Percentiles rank a stretch among this genome's conserved stretches.
These are phyloP conservation scores for Alviniconcha strummeri DNA, from an alignment of 2,888 invertebrate species.

Conservation along the genomic window DNA sequence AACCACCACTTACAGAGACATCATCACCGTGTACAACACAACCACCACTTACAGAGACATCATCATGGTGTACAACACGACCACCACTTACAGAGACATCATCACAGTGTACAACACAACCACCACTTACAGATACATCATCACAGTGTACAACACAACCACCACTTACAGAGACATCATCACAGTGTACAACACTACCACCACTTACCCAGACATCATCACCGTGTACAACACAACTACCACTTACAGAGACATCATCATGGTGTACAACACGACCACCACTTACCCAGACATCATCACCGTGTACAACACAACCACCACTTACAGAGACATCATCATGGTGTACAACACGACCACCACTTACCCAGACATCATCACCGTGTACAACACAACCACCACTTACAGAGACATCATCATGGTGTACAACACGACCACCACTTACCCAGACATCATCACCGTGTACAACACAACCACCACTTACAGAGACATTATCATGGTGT, in stretches of 20 bases:
- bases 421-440: not conserved
- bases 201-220: not conserved
- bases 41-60: no score
- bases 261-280: conserved; percentile 6
- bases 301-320: no score
- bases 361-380: conserved; percentile 30
- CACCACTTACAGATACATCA: conserved; percentile 41
- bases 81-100: not conserved
- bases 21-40: conserved; percentile 24
- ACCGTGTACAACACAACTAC: conserved; percentile 28
- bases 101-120: conserved; percentile 1
- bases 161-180: no score
- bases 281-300: no score
- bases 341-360: conserved; percentile 35
- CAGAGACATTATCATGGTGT: conserved; percentile 25
- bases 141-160: conserved; percentile 19
- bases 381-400: conserved; percentile 5
- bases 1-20: conserved; percentile 42
- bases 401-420: no score
- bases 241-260: conserved; percentile 37
- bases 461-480: conserved; percentile 38
- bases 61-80: no score
- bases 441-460: not conserved
- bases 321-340: not conserved
- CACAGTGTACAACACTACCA: no score